phyloP scores from a whole-genome alignment of 2,113 vertebrate genomes.

The Xiphophorus couchianus region DNA sequence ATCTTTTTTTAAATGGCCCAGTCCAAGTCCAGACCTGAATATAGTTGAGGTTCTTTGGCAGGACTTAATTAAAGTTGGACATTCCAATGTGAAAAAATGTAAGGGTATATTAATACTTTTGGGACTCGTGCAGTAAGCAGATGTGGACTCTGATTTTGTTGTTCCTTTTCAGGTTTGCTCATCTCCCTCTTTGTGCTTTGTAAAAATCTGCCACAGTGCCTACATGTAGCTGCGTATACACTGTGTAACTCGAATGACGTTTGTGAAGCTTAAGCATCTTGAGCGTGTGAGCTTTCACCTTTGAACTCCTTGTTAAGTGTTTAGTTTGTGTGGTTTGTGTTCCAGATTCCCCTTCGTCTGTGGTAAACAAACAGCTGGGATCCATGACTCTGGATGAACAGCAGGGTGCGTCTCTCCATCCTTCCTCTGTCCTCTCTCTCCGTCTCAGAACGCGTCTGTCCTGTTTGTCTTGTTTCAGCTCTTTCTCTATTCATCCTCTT shows the following conservation, averaged over 20 bases:
- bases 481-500: not conserved
- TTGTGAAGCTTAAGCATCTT: conserved; percentile 36
- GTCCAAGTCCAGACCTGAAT: too few species aligned
- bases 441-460: conserved; percentile 1
- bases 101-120: not conserved
- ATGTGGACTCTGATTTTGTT: not conserved
- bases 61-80: not conserved
- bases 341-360: conserved; percentile 98
- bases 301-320: conserved; percentile 74
- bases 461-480: conserved; percentile 43
- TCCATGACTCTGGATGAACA: conserved; percentile 98
- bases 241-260: conserved; percentile 23
- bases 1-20: too few species aligned
- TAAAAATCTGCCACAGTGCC: conserved; percentile 10
- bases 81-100: not conserved
- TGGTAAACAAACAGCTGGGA: conserved; percentile 99
- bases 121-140: not conserved
- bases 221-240: not conserved
- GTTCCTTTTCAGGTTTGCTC: conserved; percentile 9
- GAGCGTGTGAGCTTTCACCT: conserved; percentile 33
- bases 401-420: conserved; percentile 89
- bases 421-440: conserved; percentile 30
- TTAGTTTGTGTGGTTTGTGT: conserved; percentile 92
- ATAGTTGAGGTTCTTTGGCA: too few species aligned
- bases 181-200: conserved; percentile 22